A percentile compares a stretch with the other conserved stretches of the same genome.
Conservation (phyloP, 1,140 invertebrate species). For the Dufourea novaeangliae region DNA sequence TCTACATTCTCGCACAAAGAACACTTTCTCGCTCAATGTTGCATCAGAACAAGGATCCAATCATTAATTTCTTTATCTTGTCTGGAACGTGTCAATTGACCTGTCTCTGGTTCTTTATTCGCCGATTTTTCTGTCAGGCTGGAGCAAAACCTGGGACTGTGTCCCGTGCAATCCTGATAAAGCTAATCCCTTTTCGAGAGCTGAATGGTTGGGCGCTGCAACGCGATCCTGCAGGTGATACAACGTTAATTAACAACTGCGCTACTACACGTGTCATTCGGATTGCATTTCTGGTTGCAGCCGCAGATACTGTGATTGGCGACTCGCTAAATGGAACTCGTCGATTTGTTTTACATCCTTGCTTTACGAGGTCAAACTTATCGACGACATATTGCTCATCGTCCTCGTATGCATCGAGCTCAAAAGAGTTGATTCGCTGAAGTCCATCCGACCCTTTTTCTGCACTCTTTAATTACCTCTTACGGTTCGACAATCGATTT, state of each 20-base stretch:
- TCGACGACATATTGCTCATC: background rate
- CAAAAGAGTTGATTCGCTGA: background rate
- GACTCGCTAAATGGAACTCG: slow-evolving; percentile 8
- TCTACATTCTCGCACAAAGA: background rate
- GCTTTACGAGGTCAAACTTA: background rate
- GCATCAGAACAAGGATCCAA: background rate
- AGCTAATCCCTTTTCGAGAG: slow-evolving; percentile 3
- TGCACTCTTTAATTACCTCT: slow-evolving; percentile 7
- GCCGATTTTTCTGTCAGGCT: background rate
- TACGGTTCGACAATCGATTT: background rate
- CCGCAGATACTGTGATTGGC: slow-evolving; percentile 17
- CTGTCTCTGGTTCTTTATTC: background rate
- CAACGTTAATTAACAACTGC: slow-evolving; percentile 43
- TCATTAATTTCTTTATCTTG: slow-evolving; percentile 1
- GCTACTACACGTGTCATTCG: slow-evolving; percentile 30
- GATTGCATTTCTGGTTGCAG: background rate
- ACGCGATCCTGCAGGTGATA: background rate
- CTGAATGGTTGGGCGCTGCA: background rate
- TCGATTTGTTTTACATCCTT: slow-evolving; percentile 31
- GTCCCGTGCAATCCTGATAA: background rate
- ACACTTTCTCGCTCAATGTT: background rate
- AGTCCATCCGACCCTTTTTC: background rate
- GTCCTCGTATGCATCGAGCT: background rate
- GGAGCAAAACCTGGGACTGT: background rate
- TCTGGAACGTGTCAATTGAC: too few relatives aligned